Evolutionary conservation across 2,888 invertebrate genomes (phyloP).

Genomic region (Cremastinae sp.): DNA sequence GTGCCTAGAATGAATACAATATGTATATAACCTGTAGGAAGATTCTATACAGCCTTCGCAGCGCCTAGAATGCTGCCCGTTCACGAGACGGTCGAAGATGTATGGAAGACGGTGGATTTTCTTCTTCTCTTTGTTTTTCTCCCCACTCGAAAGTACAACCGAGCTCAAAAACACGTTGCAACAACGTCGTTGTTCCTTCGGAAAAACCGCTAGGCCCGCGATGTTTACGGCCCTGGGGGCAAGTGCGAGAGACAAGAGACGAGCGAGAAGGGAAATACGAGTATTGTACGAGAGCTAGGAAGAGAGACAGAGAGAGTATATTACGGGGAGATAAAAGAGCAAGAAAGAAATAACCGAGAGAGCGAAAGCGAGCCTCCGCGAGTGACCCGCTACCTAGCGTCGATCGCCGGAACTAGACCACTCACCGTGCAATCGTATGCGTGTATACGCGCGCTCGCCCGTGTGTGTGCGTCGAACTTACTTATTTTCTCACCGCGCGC

Average conservation of each 20-base stretch:
- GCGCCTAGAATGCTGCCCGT: slow-evolving; percentile 37
- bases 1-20: slow-evolving; percentile 19
- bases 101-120: slow-evolving; percentile 32
- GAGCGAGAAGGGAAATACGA: slow-evolving; percentile 14
- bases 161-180: slow-evolving; percentile 33
- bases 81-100: slow-evolving; percentile 21
- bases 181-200: slow-evolving; percentile 28
- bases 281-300: background rate
- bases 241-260: slow-evolving; percentile 12
- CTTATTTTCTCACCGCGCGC: slow-evolving; percentile 58
- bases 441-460: too few species aligned
- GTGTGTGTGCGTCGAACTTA: slow-evolving; percentile 45
- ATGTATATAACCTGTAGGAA: background rate
- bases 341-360: slow-evolving; percentile 9
- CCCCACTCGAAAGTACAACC: slow-evolving; percentile 11
- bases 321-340: background rate
- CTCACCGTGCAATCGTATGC: slow-evolving; percentile 11
- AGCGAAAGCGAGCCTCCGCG: slow-evolving; percentile 7
- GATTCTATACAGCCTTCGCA: too few species aligned
- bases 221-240: slow-evolving; percentile 52
- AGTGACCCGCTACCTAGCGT: slow-evolving; percentile 30
- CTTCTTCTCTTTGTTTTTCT: background rate
- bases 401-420: slow-evolving; percentile 25
- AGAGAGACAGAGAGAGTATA: background rate
- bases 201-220: slow-evolving; percentile 52